Base-by-base conservation (phyloP, 2,888 invertebrate species). In the Hecatera dysodea region DNA sequence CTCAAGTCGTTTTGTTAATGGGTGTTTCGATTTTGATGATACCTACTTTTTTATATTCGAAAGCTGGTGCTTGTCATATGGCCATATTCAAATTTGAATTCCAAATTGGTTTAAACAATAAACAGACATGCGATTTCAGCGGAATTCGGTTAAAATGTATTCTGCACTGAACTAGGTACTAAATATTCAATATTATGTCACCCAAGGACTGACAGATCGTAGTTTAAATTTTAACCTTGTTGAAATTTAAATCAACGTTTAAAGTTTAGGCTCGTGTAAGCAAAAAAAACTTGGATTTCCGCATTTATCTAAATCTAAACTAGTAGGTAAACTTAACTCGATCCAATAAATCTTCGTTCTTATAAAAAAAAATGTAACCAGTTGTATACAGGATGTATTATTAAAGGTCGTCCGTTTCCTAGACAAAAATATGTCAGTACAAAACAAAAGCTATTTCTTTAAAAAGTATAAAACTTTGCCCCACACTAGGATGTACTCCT, bases 251-350 rank as follows among this genome's bases (percentile, higher is more conserved):
- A 55, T 22, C 7, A 36, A 8, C 55, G 36, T 22, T 55, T 15
- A 55, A 55, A 22, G 12, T 55, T 15, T 55, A 15, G 15, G n/a
- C 22, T 15, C 15, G 7, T 8, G 24, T 48, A 5, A 48, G 6
- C 24, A 55, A 55, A 55, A 55, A n/a, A 55, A 36, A 55, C 22
- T 36, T 8, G 33, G 22, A 15, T 15, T 55, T 33, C 55, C 36
- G 22, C 33, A 55, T 55, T n/a, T 15, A 36, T 55, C 33, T 55
- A 55, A 55, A 55, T 55, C 33, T 55, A 22, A 36, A 55, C 33
- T 11, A 33, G 33, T n/a, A 33, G 11, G 19, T 15, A 55, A 22
- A 48, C 46, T n/a, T 48, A 12, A 48, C 11, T 48, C 22, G 11
- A 22, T 36, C n/a, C 55, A 6, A 36, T 36, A 55, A 55, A 55